Evolutionary conservation across 1,140 invertebrate genomes (phyloP), one percentile per base, ranked within the genome.

Genomic region (Eupeodes corollae): DNA sequence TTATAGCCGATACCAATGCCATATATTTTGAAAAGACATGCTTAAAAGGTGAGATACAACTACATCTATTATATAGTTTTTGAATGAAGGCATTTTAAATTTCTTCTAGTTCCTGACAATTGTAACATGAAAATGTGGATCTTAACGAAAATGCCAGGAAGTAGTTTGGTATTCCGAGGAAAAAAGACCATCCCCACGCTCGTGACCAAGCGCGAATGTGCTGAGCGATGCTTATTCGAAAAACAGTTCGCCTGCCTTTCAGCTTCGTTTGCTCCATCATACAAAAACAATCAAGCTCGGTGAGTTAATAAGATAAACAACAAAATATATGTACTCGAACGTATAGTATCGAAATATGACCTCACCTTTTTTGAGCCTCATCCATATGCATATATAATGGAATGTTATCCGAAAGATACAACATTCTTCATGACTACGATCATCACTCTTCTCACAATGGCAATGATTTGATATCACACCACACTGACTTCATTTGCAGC

Each of bases 1-100:
- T 63, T 49, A 54, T 69, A 18, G 55, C 63, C 11, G 72, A 75
- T 45, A 56, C 55, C 30, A 62, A 71, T 54, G 65, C 67, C n/a
- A 62, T 70, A 30, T 74, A 70, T 69, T 74, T 73, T 53, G 57
- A 68, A 19, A 74, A 74, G 58, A 66, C 54, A 26, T 74, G 73
- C 43, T 50, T 73, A 16, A 57, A 58, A 13, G 61, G 69, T 71
- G 11, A 21, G 5, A 19, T 16, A 12, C 30, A 43, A 31, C 14
- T 8, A 21, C 30, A n/a, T 30, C 11, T 31, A 6, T 14, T 21
- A 14, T 30, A 6, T 31, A 42, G 32, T 19, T 34, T 48, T 12
- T 33, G 33, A 15, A 42, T 48, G 40, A 15, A 44, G 19, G 18
- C 44, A 12, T 14, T 44, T 40, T 21, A 15, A 10, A 47, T 47